Base-by-base conservation (phyloP, 2,888 invertebrate species). In the Clunio marinus region DNA sequence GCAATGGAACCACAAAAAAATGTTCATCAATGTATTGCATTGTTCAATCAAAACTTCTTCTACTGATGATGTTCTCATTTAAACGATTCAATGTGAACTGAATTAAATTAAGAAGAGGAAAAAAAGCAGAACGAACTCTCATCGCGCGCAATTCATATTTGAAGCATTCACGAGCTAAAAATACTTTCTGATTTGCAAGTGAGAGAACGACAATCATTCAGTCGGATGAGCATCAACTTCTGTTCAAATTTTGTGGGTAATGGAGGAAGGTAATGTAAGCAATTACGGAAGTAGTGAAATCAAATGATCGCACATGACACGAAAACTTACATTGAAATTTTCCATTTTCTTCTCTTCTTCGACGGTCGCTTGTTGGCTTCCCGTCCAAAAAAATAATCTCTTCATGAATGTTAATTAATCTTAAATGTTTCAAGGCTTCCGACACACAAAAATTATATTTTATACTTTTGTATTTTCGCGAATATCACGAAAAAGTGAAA, bases 1-100 rank as follows among this genome's bases (percentile, higher is more conserved):
- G 76, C 1, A 76, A 71, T 71, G 70, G 71, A 71, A 70, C 69
- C 60, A 60, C 65, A 71, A 69, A 24, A 63, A 46, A 63, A 7
- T 45, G n/a, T n/a, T 63, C 27, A 24, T 45, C 45, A 57, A 57
- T 22, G 22, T 27, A 57, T 22, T 57, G 57, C 57, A 57, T 57
- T 17, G 8, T n/a, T n/a, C n/a, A n/a, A n/a, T n/a, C n/a, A n/a
- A n/a, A n/a, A n/a, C n/a, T n/a, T n/a, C n/a, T n/a, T n/a, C n/a
- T n/a, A n/a, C n/a, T n/a, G n/a, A n/a, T n/a, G n/a, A n/a, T n/a
- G n/a, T n/a, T 22, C 13, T 51, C 51, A 17, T 27, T 8, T 57
- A 32, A 59, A 35, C 20, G 17, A 10, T n/a, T 35, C 13, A 59
- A 59, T 59, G 35, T 35, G 20, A 59, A 59, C 59, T 59, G 59